Evolutionary conservation across 2,888 invertebrate species (phyloP).

Genomic region (Rutpela maculata): DNA sequence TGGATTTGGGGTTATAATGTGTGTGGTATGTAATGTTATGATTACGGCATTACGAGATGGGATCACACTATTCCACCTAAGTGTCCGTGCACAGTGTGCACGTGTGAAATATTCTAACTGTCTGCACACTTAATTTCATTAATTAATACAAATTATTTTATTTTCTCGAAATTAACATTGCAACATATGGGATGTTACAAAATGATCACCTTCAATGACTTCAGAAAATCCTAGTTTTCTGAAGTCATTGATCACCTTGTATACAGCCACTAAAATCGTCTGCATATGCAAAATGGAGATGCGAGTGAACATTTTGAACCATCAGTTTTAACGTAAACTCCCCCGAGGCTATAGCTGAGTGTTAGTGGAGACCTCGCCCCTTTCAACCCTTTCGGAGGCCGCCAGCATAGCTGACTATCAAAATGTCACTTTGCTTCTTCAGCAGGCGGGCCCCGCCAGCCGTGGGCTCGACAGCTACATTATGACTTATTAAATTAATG

Average conservation of each 20-base stretch:
- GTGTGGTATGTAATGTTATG: no score
- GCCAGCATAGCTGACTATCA: constrained; percentile 18
- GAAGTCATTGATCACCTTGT: not conserved
- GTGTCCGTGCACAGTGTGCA: no score
- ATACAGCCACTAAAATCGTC: not conserved
- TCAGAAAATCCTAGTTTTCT: no score
- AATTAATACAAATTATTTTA: no score
- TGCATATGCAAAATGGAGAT: not conserved
- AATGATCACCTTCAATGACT: no score
- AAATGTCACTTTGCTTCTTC: constrained; percentile 22
- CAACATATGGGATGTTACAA: no score
- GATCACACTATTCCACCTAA: no score
- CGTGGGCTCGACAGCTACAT: not conserved
- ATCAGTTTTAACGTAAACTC: not conserved
- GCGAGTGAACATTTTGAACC: constrained; percentile 1
- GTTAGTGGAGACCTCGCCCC: constrained; percentile 15
- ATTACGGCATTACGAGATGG: no score
- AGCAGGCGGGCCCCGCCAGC: not conserved
- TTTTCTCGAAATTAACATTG: no score
- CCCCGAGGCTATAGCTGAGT: not conserved
- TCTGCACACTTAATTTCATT: no score
- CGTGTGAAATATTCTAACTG: no score
- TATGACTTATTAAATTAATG: constrained; percentile 10
- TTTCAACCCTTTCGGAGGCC: constrained; percentile 19
- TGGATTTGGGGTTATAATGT: no score